These are phyloP conservation scores for Halyomorpha halys DNA, from an alignment of 1,140 invertebrate species.

Conservation along the genomic window DNA sequence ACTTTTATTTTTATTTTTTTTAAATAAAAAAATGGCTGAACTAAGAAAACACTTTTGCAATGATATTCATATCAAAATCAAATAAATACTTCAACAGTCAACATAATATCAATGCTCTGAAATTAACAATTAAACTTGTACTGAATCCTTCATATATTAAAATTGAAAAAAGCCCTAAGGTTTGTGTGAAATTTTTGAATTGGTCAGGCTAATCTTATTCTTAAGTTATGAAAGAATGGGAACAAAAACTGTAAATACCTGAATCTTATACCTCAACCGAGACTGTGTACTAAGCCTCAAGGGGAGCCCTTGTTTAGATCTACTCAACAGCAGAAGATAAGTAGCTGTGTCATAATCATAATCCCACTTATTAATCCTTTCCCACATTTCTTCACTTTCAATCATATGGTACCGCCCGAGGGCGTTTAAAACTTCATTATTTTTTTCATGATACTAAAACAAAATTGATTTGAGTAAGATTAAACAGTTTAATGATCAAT, in stretches of 20 bases:
- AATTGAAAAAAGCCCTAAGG: no score
- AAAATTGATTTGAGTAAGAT: not conserved
- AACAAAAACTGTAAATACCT: not conserved
- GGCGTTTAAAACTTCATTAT: conserved; percentile 54
- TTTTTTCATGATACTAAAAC: conserved; percentile 38
- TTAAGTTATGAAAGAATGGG: not conserved
- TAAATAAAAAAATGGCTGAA: no score
- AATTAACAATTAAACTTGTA: no score
- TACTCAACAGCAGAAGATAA: conserved; percentile 58
- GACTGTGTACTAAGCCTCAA: conserved; percentile 29
- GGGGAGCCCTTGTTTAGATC: conserved; percentile 49
- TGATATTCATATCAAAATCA: no score
- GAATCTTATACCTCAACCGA: not conserved
- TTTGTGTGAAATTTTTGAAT: no score
- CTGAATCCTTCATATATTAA: no score
- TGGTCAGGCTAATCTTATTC: no score
- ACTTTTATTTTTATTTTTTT: no score
- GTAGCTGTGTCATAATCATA: conserved; percentile 71
- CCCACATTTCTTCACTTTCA: conserved; percentile 39
- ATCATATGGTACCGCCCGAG: conserved; percentile 45
- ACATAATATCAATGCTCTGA: no score
- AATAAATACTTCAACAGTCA: no score
- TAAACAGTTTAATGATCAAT: no score
- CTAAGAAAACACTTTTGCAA: no score
- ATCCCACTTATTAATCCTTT: conserved; percentile 44